These are phyloP conservation scores for Phalera bucephala DNA, from an alignment of 2,888 invertebrate species.

Conservation along the genomic window DNA sequence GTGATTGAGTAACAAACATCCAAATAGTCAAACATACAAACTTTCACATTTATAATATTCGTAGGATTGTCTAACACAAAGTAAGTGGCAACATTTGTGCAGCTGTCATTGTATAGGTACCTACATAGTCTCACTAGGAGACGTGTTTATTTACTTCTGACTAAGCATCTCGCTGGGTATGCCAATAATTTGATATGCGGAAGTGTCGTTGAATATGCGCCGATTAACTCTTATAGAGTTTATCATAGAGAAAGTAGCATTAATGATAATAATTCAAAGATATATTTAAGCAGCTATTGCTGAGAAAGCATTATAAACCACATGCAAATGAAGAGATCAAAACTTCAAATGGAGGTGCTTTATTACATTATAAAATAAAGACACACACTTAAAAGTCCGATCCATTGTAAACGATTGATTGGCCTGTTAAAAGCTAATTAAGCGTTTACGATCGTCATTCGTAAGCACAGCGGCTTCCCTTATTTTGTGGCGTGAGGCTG, in stretches of 20 bases:
- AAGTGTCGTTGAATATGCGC: neutral
- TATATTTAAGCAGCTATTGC: no score
- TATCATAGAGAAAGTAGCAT: no score
- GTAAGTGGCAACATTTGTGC: neutral
- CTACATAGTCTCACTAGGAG: conserved; percentile 24
- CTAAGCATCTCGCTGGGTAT: conserved; percentile 18
- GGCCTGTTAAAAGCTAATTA: conserved; percentile 28
- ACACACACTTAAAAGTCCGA: neutral
- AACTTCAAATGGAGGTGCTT: neutral
- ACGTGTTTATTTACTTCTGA: conserved; percentile 30
- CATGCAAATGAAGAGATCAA: no score
- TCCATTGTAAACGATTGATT: conserved; percentile 16
- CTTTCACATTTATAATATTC: no score
- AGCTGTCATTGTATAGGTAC: conserved; percentile 1
- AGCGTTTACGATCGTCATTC: conserved; percentile 25
- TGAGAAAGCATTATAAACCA: no score
- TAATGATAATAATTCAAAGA: no score
- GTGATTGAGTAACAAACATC: no score
- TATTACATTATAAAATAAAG: neutral
- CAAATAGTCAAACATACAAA: no score
- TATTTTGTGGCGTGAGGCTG: conserved; percentile 61
- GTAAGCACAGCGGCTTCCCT: conserved; percentile 41
- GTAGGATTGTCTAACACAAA: no score
- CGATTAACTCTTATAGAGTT: neutral
- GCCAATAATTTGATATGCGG: conserved; percentile 18